Percentiles rank a stretch among this genome's conserved stretches.
Conservation (phyloP, 2,797 vertebrate species). For the Ptychobarbus kaznakovi region DNA sequence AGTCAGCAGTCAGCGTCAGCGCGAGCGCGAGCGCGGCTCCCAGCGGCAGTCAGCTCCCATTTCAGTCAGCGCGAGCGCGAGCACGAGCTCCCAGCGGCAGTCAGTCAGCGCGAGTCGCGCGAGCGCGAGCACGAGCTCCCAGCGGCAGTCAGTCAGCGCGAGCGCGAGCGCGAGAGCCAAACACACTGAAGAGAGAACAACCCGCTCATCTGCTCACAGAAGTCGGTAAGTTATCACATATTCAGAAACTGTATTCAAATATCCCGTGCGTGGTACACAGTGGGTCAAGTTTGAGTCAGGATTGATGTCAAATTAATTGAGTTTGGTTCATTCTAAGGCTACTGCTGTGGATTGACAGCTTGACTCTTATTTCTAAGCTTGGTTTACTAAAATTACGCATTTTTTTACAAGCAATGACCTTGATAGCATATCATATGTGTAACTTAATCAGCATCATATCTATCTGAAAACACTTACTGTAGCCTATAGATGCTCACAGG, state of each 20-base stretch:
- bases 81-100: no score
- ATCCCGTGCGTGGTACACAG: neutral
- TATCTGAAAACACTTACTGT: neutral
- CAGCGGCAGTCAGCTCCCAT: no score
- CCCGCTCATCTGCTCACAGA: neutral
- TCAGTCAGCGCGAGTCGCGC: neutral
- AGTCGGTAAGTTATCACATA: constrained; percentile 21
- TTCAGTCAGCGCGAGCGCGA: no score
- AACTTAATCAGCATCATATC: neutral
- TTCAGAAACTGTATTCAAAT: neutral
- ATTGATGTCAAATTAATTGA: neutral
- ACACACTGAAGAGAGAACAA: constrained; percentile 14
- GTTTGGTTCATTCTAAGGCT: neutral
- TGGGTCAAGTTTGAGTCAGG: constrained; percentile 16
- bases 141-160: neutral
- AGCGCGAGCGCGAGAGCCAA: neutral
- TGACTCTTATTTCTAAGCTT: neutral
- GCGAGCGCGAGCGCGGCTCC: no score
- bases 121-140: neutral
- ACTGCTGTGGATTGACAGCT: neutral
- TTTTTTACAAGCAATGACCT: neutral
- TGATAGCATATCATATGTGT: neutral
- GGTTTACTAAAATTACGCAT: neutral
- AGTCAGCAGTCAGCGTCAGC: no score
- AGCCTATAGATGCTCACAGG: neutral